Base-by-base conservation (phyloP, 1,140 invertebrate genomes). In the Megalonaias nervosa region DNA sequence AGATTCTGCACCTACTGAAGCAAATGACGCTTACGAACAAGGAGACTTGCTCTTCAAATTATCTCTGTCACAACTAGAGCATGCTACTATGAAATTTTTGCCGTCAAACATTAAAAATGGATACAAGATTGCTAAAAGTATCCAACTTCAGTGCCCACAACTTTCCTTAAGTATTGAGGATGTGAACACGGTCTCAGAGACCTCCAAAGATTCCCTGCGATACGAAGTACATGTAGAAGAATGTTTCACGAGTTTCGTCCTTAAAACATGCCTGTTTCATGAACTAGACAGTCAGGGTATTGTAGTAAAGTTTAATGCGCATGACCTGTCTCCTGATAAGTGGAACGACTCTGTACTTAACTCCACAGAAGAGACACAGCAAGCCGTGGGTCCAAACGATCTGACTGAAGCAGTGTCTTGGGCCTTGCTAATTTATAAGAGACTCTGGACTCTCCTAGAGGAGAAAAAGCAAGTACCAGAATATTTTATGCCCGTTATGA, bases 61-160 rank as follows among this genome's bases (percentile, higher is more conserved):
- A 21, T 71, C 69, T 19, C 1, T 71, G n/a, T 71, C 69, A 21
- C 69, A 58, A 58, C 21, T 71, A 21, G 69, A 71, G 31, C 69
- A 60, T 12, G 69, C 69, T 21, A 71, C 57, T 48, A 48, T 26
- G 16, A 38, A 67, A 62, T 73, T 26, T 17, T 21, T 38, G 21
- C 66, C 66, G 17, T 26, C 19, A 14, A 26, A 19, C n/a, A 48
- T 48, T 38, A 23, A 5, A 31, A 23, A 26, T 14, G 66, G 66
- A 67, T 67, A 67, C 55, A 67, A 67, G 19, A 67, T 67, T 26
- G 66, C 66, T 38, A 67, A 67, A 31, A 67, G 66, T 38, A 26
- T 67, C 13, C 66, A 48, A 23, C 21, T 67, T 26, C 26, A 38
- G n/a, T 67, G 66, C 26, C 66, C 66, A 26, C 11, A 48, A 38